Percentiles rank a stretch among this genome's conserved stretches.
These are phyloP conservation scores for Luscinia megarhynchos DNA, from an alignment of 2,797 vertebrate genomes.

Conservation along the genomic window DNA sequence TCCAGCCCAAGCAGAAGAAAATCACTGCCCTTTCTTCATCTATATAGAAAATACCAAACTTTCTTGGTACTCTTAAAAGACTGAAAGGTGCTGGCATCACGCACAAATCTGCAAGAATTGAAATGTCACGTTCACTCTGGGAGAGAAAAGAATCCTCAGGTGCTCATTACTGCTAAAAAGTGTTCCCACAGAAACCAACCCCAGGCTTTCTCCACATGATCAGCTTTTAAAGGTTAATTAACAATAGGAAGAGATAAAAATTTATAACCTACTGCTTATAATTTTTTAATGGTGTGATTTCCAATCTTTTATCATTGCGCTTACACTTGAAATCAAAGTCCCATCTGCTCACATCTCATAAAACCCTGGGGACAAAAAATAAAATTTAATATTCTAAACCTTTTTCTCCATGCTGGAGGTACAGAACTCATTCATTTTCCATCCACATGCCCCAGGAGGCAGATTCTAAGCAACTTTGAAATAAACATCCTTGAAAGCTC, in stretches of 20 bases:
- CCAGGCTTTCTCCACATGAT: slow-evolving; percentile 62
- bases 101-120: slow-evolving; percentile 29
- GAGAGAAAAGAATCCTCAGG: slow-evolving; percentile 53
- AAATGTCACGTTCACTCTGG: slow-evolving; percentile 73
- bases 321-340: slow-evolving; percentile 14
- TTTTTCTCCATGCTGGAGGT: neutral
- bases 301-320: slow-evolving; percentile 49
- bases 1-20: slow-evolving; percentile 9
- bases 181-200: slow-evolving; percentile 63
- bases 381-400: slow-evolving; percentile 11
- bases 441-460: neutral
- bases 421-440: neutral
- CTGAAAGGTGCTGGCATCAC: slow-evolving; percentile 43
- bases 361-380: neutral
- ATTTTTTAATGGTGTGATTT: slow-evolving; percentile 78
- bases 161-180: slow-evolving; percentile 73
- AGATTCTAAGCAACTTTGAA: neutral
- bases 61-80: slow-evolving; percentile 3
- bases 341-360: slow-evolving; percentile 25
- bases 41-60: neutral
- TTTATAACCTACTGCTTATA: slow-evolving; percentile 74
- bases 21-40: slow-evolving; percentile 28
- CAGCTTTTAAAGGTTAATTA: slow-evolving; percentile 82
- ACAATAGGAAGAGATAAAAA: slow-evolving; percentile 74
- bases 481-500: neutral